These are phyloP conservation scores for Lepus americanus DNA, from an alignment of 2,113 vertebrate genomes.

Conservation along the genomic window DNA sequence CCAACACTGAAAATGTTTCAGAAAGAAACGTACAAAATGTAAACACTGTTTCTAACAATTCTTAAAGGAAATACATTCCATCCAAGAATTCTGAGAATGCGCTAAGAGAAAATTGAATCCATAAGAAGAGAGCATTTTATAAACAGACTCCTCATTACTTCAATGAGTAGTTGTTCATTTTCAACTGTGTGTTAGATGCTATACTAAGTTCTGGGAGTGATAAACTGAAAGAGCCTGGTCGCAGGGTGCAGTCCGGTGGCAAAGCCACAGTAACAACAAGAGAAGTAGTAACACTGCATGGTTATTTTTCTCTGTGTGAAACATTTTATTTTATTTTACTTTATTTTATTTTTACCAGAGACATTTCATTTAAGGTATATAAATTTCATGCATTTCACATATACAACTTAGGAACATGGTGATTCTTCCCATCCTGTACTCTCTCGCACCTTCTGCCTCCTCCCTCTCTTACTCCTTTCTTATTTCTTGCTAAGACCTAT, in stretches of 20 bases:
- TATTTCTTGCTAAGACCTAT: no score
- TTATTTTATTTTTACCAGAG: no score
- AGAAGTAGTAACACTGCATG: neutral
- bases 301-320: neutral
- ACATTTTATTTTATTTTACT: no score
- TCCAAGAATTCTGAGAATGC: neutral
- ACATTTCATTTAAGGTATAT: no score
- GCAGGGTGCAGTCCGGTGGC: neutral
- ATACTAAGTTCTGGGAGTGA: neutral
- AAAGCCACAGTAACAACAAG: neutral
- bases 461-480: no score
- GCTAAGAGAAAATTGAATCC: neutral
- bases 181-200: slow-evolving; percentile 11
- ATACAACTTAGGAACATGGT: no score
- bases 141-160: neutral
- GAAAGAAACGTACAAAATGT: slow-evolving; percentile 19
- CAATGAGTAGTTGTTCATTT: slow-evolving; percentile 35
- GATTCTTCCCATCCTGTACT: no score
- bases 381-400: no score
- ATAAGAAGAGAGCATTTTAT: neutral
- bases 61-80: slow-evolving; percentile 19
- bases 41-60: slow-evolving; percentile 39
- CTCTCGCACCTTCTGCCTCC: no score
- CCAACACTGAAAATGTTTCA: slow-evolving; percentile 1
- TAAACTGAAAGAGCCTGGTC: neutral